These are phyloP conservation scores for Hypercompe scribonia DNA, from an alignment of 2,888 invertebrate genomes.

Conservation along the genomic window DNA sequence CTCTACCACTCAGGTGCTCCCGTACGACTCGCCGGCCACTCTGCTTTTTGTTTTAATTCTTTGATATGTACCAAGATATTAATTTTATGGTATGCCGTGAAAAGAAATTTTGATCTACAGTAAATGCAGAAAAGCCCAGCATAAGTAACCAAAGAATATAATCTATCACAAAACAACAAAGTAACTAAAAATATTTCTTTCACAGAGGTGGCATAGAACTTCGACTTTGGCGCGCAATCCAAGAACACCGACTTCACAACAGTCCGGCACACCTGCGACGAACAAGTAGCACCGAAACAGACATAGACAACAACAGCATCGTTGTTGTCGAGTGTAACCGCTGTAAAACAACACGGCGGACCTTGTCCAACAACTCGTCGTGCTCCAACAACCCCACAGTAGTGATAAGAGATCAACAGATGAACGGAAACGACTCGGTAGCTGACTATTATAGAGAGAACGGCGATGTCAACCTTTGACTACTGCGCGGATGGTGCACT, in stretches of 20 bases:
- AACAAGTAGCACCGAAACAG: slow-evolving; percentile 79
- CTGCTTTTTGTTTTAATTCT: too few species aligned
- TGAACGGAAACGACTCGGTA: slow-evolving; percentile 69
- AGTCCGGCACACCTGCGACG: slow-evolving; percentile 66
- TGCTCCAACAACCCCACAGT: slow-evolving; percentile 75
- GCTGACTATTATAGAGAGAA: slow-evolving; percentile 71
- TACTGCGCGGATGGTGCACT: slow-evolving; percentile 85
- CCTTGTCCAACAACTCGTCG: slow-evolving; percentile 57
- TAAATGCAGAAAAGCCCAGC: not conserved
- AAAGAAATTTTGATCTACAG: too few species aligned
- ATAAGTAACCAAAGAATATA: too few species aligned
- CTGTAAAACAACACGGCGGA: slow-evolving; percentile 66
- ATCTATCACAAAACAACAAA: not conserved
- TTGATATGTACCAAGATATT: too few species aligned
- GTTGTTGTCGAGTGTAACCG: slow-evolving; percentile 80
- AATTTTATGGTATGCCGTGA: too few species aligned
- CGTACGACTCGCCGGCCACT: too few species aligned
- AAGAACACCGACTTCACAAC: slow-evolving; percentile 84
- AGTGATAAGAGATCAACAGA: slow-evolving; percentile 70
- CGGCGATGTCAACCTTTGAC: slow-evolving; percentile 78
- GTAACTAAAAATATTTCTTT: slow-evolving; percentile 25
- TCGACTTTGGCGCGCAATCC: slow-evolving; percentile 93
- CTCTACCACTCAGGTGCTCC: too few species aligned
- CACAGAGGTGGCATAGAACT: slow-evolving; percentile 93
- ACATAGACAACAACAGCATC: slow-evolving; percentile 80